phyloP scores from a whole-genome alignment of 1,140 invertebrate genomes.

The Leptinotarsa texana region DNA sequence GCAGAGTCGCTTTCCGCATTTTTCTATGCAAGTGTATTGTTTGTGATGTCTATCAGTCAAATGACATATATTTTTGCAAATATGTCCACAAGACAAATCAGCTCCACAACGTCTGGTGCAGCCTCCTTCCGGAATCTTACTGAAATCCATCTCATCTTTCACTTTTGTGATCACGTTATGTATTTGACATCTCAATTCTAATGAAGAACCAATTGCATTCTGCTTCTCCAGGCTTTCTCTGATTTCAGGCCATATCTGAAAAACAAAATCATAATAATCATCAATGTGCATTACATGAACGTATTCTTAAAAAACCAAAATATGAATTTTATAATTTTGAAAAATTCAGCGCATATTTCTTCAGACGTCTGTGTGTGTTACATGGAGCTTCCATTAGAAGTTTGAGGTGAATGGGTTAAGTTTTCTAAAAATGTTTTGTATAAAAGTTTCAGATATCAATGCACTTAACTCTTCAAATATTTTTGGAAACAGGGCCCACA shows the following conservation, averaged over 20 bases:
- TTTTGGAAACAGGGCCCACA: too few relatives aligned
- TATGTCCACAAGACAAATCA: slow-evolving; percentile 60
- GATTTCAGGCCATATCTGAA: slow-evolving; percentile 61
- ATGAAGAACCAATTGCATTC: slow-evolving; percentile 54
- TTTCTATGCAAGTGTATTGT: slow-evolving; percentile 53
- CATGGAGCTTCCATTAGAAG: too few relatives aligned
- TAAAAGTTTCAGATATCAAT: too few relatives aligned
- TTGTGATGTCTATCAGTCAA: slow-evolving; percentile 57
- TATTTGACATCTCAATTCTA: slow-evolving; percentile 59
- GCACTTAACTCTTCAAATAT: too few relatives aligned
- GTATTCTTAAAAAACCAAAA: too few relatives aligned
- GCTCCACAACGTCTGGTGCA: slow-evolving; percentile 56
- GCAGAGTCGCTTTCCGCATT: slow-evolving; percentile 50
- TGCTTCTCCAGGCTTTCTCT: slow-evolving; percentile 55
- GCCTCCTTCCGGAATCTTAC: slow-evolving; percentile 57
- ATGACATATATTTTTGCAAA: slow-evolving; percentile 61
- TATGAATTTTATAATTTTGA: too few relatives aligned
- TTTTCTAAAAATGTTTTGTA: too few relatives aligned
- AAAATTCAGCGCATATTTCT: too few relatives aligned
- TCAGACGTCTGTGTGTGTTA: too few relatives aligned
- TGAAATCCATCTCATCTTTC: slow-evolving; percentile 54
- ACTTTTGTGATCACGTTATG: slow-evolving; percentile 55
- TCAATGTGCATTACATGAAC: too few relatives aligned
- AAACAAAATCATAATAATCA: slow-evolving; percentile 14
- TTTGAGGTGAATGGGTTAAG: too few relatives aligned